These are phyloP conservation scores for Cassiopea xamachana DNA, from an alignment of 30 jellyfish, hydroid and myxozoan genomes.

Conservation along the genomic window DNA sequence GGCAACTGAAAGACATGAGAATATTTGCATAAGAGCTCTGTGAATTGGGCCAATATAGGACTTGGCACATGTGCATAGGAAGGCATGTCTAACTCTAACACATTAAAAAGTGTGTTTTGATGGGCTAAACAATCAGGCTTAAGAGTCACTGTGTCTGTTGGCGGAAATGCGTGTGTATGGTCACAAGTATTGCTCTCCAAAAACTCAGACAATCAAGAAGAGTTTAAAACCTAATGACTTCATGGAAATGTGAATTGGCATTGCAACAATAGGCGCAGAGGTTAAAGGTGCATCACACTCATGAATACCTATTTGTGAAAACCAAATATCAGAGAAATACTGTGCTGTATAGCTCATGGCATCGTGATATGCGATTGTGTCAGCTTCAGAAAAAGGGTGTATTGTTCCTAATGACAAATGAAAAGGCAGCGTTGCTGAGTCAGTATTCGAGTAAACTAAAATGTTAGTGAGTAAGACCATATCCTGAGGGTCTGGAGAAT, in stretches of 20 bases:
- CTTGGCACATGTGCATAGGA: constrained; percentile 45
- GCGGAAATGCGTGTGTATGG: constrained; percentile 23
- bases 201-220: constrained; percentile 5
- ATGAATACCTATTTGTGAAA: neutral
- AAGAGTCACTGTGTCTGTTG: neutral
- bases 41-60: neutral
- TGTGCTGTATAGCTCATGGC: neutral
- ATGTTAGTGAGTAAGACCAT: no score
- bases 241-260: neutral
- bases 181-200: constrained; percentile 1
- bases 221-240: neutral
- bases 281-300: neutral
- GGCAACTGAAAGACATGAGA: constrained; percentile 55
- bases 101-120: neutral
- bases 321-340: neutral
- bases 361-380: no score
- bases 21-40: constrained; percentile 16
- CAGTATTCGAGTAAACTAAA: no score
- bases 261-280: neutral
- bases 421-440: no score
- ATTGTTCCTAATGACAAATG: no score
- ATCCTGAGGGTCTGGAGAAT: no score
- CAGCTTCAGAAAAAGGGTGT: no score
- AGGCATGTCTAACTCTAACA: constrained; percentile 36
- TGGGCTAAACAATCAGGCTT: neutral